A percentile compares a stretch with the other conserved stretches of the same genome.
Conservation (phyloP, 2,113 vertebrate species). For the Callopanchax toddi region DNA sequence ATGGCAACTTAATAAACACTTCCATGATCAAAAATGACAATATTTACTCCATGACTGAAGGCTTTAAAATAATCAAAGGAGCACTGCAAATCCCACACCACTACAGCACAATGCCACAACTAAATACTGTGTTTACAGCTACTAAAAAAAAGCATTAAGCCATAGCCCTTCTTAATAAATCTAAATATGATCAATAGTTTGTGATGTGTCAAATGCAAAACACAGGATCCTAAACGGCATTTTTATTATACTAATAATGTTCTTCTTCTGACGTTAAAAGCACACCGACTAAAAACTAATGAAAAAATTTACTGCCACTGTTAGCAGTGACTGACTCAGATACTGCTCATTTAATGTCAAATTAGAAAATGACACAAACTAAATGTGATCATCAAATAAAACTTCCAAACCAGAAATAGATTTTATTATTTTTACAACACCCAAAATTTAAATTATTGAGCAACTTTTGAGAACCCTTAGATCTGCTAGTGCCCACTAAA, state of each 20-base stretch:
- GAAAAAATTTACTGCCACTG: not conserved
- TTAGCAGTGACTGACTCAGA: not conserved
- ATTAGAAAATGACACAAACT: too few relatives aligned
- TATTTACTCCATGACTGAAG: constrained; percentile 20
- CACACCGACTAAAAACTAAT: not conserved
- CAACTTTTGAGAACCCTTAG: too few relatives aligned
- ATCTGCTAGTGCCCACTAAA: too few relatives aligned
- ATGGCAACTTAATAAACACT: constrained; percentile 41
- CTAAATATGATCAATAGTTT: not conserved
- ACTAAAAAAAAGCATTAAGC: too few relatives aligned
- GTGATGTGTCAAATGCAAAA: not conserved
- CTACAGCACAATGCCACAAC: not conserved
- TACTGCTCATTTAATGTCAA: not conserved
- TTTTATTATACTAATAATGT: not conserved
- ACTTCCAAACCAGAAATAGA: too few relatives aligned
- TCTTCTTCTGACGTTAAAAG: not conserved
- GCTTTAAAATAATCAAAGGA: constrained; percentile 11
- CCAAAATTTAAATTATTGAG: not conserved
- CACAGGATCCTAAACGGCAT: not conserved
- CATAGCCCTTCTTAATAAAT: too few relatives aligned
- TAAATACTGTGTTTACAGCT: too few relatives aligned
- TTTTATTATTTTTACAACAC: too few relatives aligned
- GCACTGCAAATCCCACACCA: not conserved
- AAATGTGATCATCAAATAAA: too few relatives aligned
- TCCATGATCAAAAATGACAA: constrained; percentile 15